Percentiles rank a stretch among this genome's conserved stretches.
These are phyloP conservation scores for Palythoa heliodiscus DNA, from an alignment of 92 coral and sea anemone species.

Conservation along the genomic window DNA sequence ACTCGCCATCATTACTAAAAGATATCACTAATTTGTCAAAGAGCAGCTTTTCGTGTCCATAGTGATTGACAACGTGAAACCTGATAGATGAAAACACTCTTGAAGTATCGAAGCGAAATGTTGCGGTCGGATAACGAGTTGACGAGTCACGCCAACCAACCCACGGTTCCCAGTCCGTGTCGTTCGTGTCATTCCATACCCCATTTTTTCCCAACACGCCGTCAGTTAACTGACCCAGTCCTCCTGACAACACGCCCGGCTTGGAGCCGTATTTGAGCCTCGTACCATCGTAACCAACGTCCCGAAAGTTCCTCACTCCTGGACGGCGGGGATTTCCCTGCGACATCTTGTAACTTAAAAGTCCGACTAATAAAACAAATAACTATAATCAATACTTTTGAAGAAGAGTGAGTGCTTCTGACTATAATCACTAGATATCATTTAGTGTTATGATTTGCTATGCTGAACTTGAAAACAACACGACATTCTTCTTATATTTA, in stretches of 20 bases:
- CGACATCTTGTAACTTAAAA: constrained; percentile 79
- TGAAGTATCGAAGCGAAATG: constrained; percentile 79
- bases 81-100: constrained; percentile 77
- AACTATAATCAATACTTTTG: neutral
- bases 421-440: too few relatives aligned
- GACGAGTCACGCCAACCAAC: constrained; percentile 91
- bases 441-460: too few relatives aligned
- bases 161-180: constrained; percentile 85
- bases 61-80: constrained; percentile 80
- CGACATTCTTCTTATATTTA: too few relatives aligned
- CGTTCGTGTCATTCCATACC: constrained; percentile 83
- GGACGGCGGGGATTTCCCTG: constrained; percentile 89
- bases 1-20: constrained; percentile 90
- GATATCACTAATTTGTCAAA: constrained; percentile 88
- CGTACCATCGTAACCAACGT: constrained; percentile 91
- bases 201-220: constrained; percentile 82
- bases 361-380: constrained; percentile 68
- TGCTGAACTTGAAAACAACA: too few relatives aligned
- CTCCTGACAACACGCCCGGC: constrained; percentile 76
- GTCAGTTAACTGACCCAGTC: constrained; percentile 95
- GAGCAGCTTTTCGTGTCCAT: constrained; percentile 81
- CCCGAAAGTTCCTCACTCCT: constrained; percentile 73
- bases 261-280: constrained; percentile 76
- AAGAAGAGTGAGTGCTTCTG: too few relatives aligned
- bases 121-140: constrained; percentile 71